Base-by-base conservation (phyloP, 2,113 vertebrate genomes). In the Tringa solitaria region DNA sequence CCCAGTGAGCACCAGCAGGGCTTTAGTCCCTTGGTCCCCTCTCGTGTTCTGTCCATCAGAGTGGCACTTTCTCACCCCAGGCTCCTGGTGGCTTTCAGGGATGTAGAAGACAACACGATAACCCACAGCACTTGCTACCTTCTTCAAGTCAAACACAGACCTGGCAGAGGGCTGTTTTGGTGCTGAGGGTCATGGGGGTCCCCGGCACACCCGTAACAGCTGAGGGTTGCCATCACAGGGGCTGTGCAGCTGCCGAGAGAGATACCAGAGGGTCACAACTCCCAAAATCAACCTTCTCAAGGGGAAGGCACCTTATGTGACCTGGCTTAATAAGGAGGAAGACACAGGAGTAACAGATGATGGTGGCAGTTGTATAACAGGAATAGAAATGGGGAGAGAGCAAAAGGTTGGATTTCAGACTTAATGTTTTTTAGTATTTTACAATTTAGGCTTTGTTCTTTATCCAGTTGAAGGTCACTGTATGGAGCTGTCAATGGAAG, bases 161-260 rank as follows among this genome's bases (percentile, higher is more conserved):
- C 13, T 39, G 33, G 9, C 3, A 4, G 39, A 76, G 32, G 26
- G 26, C 39, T 24, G 8, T 73, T 76, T 56, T 87, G 77, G 17
- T 83, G 53, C 30, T 43, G 45, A 77, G 50, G 28, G n/a, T n/a
- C 37, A 7, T 1, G 3, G 33, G 30, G 28, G 18, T 77, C 30
- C 16, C 50, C 0, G 0, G 20, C 17, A 22, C 17, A 41, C 41
- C 30, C 2, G 1, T 35, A 53, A 18, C 37, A 70, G 26, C 35
- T 48, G 39, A 16, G 13, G 56, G 10, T 56, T 90, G 50, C 35
- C 30, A 24, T 57, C 1, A 0, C 9, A 65, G 50, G 13, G 68
- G 4, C 2, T 28, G 10, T 27, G 41, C 11, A 77, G 23, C 41
- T 22, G 7, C 65, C 50, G 15, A 0, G 0, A 80, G 23, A 65